Base-by-base conservation (phyloP, 1,140 invertebrate species). In the Ruditapes philippinarum region DNA sequence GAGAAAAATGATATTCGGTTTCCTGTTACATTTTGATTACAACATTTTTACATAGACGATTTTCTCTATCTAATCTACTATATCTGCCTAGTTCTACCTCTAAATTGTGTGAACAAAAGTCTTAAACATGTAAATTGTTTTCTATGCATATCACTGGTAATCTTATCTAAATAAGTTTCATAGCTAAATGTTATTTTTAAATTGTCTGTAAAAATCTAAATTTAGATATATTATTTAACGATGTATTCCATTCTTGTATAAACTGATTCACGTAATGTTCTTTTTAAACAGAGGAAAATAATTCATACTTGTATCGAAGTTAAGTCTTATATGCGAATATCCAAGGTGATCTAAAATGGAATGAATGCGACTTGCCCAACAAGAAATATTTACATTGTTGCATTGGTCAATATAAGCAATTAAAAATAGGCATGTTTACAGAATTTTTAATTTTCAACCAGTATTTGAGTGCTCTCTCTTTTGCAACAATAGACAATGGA, bases 191-290 rank as follows among this genome's bases (percentile, higher is more conserved):
- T 31, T 4, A 19, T 31, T 33, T 36, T 65, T 31, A 65, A 60
- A 5, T n/a, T 28, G 11, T 60, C 5, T 14, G n/a, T 60, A 60
- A 28, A 7, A 60, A 12, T 60, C 57, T n/a, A 60, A 28, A 14
- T 60, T 60, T n/a, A n/a, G 57, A n/a, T n/a, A 60, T 60, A 31
- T 9, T 28, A 28, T 7, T 45, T 40, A n/a, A 42, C 5, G n/a
- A 42, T 73, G 68, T 42, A 45, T 73, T 9, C 68, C 68, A 73
- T 42, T 73, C 68, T 73, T 73, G 68, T n/a, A 42, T 1, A 73
- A 73, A 42, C 22, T 73, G 68, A 22, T n/a, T 73, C 68, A 12
- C 40, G 19, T 73, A 73, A 9, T 42, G 36, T 4, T 14, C 3
- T 42, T 42, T 73, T 14, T 25, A n/a, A 42, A 31, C 12, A 73